phyloP scores from a whole-genome alignment of 1,140 invertebrate genomes.

The Chrysomallon squamiferum region DNA sequence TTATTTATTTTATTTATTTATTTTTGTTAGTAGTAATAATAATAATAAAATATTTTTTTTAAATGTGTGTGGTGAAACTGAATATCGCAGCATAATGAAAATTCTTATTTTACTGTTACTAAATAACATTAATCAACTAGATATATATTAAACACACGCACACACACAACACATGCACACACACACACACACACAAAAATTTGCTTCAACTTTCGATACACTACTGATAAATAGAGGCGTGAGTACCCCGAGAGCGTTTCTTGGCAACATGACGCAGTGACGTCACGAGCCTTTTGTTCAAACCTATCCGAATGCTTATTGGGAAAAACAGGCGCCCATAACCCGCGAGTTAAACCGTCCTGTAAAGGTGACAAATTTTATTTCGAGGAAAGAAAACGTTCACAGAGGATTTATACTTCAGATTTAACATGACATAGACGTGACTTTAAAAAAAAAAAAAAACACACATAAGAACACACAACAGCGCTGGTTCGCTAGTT shows the following conservation, averaged over 20 bases:
- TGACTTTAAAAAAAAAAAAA: background rate
- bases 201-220: too few relatives aligned
- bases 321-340: background rate
- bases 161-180: too few relatives aligned
- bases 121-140: too few relatives aligned
- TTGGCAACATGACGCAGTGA: constrained; percentile 16
- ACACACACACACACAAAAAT: too few relatives aligned
- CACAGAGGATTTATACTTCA: background rate
- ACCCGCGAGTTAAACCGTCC: background rate
- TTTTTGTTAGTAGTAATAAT: too few relatives aligned
- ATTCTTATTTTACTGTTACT: too few relatives aligned
- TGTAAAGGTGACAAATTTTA: background rate
- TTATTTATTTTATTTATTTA: too few relatives aligned
- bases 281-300: constrained; percentile 3
- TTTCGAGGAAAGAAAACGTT: background rate
- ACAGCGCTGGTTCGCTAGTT: constrained; percentile 21
- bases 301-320: constrained; percentile 7
- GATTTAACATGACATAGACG: background rate
- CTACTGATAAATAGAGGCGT: too few relatives aligned
- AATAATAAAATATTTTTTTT: too few relatives aligned
- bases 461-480: background rate
- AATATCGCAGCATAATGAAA: too few relatives aligned
- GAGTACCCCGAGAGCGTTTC: background rate
- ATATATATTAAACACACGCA: too few relatives aligned
- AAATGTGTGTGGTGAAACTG: too few relatives aligned